Conservation (phyloP, 30 jellyfish, hydroid and myxozoan genomes). For the Calvadosia cruxmelitensis region DNA sequence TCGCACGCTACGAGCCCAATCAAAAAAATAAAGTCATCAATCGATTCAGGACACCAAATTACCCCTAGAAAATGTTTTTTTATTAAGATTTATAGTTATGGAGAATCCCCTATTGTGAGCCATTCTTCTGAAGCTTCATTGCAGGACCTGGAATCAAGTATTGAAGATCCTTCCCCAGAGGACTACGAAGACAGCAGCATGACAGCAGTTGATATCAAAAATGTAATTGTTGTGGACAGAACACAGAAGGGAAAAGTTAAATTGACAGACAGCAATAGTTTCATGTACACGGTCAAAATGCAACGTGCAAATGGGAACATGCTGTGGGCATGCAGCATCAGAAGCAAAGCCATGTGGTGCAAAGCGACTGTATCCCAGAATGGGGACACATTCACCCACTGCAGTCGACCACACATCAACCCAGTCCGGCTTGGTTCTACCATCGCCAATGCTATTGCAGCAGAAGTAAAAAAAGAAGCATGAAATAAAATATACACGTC, state of each 20-base stretch:
- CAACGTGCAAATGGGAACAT: neutral
- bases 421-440: neutral
- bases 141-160: no score
- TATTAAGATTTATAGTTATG: no score
- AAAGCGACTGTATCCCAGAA: constrained; percentile 2
- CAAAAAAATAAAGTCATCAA: no score
- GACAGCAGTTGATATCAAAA: neutral
- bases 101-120: no score
- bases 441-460: neutral
- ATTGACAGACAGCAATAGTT: constrained; percentile 3
- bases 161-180: no score
- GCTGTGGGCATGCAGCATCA: constrained; percentile 1
- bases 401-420: constrained; percentile 1
- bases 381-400: neutral
- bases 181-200: no score
- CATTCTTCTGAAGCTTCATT: no score
- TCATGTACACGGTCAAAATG: neutral
- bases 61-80: no score
- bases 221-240: neutral
- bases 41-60: no score
- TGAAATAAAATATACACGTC: neutral
- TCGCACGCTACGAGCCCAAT: no score
- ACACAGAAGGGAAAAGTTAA: constrained; percentile 1
- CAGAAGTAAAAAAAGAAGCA: constrained; percentile 3
- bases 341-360: constrained; percentile 5